Evolutionary conservation across 64 coral and sea anemone genomes (phyloP).

Genomic region (Actinia equina): DNA sequence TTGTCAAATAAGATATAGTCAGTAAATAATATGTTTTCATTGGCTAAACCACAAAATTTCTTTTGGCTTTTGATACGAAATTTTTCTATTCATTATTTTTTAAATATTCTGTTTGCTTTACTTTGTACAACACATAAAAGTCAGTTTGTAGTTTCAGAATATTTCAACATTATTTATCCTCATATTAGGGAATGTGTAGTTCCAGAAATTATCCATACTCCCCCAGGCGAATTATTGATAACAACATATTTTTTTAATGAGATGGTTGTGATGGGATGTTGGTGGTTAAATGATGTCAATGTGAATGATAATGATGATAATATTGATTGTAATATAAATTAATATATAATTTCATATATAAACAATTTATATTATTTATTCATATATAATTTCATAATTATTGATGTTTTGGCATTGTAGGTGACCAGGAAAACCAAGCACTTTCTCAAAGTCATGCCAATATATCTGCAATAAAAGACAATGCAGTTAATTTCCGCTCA

Average conservation of each 20-base stretch:
- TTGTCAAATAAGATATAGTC: background rate
- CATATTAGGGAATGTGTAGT: no score
- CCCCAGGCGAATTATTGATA: no score
- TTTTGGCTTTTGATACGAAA: background rate
- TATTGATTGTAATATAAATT: background rate
- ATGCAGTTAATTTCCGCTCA: background rate
- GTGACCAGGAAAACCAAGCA: slow-evolving; percentile 19
- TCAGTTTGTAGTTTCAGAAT: no score
- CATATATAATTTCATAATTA: no score
- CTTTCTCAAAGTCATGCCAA: slow-evolving; percentile 21
- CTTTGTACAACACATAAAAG: background rate
- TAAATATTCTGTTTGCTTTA: background rate
- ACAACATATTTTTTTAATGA: no score
- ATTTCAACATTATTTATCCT: no score
- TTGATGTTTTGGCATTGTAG: background rate
- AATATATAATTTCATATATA: no score
- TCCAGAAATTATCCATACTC: no score
- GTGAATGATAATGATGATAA: background rate
- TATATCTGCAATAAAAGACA: background rate
- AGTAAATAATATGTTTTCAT: background rate
- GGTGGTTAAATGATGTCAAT: background rate
- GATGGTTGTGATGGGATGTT: no score
- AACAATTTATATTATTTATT: no score
- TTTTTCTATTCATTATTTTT: background rate
- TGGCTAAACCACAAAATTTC: background rate